Conservation (phyloP, 2,888 invertebrate species). For the Hirtodrosophila trivittata region DNA sequence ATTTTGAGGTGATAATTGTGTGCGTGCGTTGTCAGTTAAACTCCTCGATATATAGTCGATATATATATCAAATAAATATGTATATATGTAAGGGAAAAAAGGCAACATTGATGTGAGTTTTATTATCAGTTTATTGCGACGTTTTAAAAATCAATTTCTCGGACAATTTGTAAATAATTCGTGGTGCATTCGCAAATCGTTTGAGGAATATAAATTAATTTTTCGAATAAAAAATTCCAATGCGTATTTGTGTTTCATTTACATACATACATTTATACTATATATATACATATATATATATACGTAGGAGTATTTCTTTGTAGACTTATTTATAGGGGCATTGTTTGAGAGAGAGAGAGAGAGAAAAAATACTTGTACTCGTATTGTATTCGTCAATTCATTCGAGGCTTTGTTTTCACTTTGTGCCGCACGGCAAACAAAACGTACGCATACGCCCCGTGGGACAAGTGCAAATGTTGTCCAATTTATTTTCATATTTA, state of each 20-base stretch:
- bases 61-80: no score
- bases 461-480: not conserved
- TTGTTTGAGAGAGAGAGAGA: no score
- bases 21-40: slow-evolving; percentile 53
- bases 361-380: no score
- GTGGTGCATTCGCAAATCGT: not conserved
- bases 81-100: no score
- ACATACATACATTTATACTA: no score
- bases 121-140: not conserved
- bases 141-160: slow-evolving; percentile 7
- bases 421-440: not conserved
- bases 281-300: no score
- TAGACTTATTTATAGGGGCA: no score
- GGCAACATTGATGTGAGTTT: not conserved
- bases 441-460: not conserved
- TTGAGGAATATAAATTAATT: not conserved
- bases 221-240: no score
- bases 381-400: no score
- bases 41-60: not conserved
- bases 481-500: not conserved
- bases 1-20: slow-evolving; percentile 76
- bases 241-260: no score
- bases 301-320: no score
- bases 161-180: not conserved
- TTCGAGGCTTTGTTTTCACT: not conserved